A percentile compares a stretch with the other conserved stretches of the same genome.
Conservation (phyloP, 2,888 invertebrate genomes). For the Drosophila percnosoma region DNA sequence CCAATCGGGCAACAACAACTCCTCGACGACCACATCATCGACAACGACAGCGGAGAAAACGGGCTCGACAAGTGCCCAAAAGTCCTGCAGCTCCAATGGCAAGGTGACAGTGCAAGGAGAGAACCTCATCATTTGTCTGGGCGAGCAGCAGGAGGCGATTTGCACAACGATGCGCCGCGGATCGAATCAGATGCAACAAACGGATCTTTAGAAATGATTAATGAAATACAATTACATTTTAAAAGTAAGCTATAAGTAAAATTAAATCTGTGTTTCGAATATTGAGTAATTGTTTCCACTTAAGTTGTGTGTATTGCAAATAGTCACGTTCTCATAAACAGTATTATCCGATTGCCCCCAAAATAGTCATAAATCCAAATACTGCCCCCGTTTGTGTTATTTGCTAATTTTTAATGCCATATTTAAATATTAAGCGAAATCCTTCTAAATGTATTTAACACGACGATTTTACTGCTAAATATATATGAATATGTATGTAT, state of each 20-base stretch:
- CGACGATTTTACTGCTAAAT: slow-evolving; percentile 20
- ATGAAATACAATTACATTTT: slow-evolving; percentile 4
- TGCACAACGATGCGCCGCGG: slow-evolving; percentile 59
- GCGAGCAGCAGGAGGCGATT: slow-evolving; percentile 61
- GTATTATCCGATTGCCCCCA: slow-evolving; percentile 32
- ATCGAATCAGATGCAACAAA: slow-evolving; percentile 62
- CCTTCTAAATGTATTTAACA: neutral
- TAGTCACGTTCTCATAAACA: slow-evolving; percentile 30
- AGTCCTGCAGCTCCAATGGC: slow-evolving; percentile 68
- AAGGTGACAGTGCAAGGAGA: slow-evolving; percentile 44
- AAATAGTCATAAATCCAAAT: slow-evolving; percentile 6
- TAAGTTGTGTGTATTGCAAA: slow-evolving; percentile 9
- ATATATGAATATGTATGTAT: slow-evolving; percentile 10
- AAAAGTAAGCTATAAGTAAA: neutral
- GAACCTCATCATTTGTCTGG: slow-evolving; percentile 64
- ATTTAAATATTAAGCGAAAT: neutral
- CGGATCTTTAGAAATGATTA: slow-evolving; percentile 55
- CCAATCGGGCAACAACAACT: slow-evolving; percentile 74
- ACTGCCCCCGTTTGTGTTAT: slow-evolving; percentile 11
- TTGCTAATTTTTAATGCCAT: neutral
- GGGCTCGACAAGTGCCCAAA: slow-evolving; percentile 56
- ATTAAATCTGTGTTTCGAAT: slow-evolving; percentile 24
- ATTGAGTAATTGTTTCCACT: slow-evolving; percentile 22
- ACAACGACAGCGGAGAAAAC: slow-evolving; percentile 74
- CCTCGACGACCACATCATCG: slow-evolving; percentile 73